Conservation (phyloP, 2,113 vertebrate genomes). For the Rutilus rutilus region DNA sequence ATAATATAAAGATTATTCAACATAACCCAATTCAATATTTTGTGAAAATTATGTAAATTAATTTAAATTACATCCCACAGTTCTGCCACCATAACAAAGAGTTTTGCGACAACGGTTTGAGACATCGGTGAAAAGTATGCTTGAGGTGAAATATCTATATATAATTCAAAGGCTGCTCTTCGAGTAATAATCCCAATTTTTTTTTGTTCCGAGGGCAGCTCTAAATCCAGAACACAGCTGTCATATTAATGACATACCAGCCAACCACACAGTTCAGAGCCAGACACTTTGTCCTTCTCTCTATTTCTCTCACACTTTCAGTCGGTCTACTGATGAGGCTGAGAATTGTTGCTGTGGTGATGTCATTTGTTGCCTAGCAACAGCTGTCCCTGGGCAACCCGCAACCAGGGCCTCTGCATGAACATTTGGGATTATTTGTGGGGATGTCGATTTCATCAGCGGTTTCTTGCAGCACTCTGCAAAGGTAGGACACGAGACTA, state of each 20-base stretch:
- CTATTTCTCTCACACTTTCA: slow-evolving; percentile 22
- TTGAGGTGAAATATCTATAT: not conserved
- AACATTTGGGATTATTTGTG: slow-evolving; percentile 47
- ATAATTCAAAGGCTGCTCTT: not conserved
- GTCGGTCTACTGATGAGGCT: slow-evolving; percentile 42
- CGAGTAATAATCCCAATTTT: not conserved
- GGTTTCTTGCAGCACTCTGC: not conserved
- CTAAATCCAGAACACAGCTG: slow-evolving; percentile 21
- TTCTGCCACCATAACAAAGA: not conserved
- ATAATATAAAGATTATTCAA: not conserved
- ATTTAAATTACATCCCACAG: too few relatives aligned
- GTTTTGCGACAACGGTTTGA: not conserved
- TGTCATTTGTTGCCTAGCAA: slow-evolving; percentile 57
- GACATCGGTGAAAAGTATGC: not conserved
- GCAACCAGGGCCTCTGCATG: slow-evolving; percentile 43
- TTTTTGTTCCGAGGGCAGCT: not conserved
- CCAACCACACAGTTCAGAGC: not conserved
- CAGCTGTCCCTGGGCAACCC: slow-evolving; percentile 44
- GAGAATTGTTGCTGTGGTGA: slow-evolving; percentile 50
- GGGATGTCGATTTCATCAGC: slow-evolving; percentile 34
- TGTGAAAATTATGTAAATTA: too few relatives aligned
- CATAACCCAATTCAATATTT: too few relatives aligned
- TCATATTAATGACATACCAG: not conserved
- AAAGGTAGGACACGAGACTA: not conserved
- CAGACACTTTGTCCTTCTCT: not conserved